A percentile compares a stretch with the other conserved stretches of the same genome.
These are phyloP conservation scores for Pangasius krempfi DNA, from an alignment of 2,797 vertebrate species.

Conservation along the genomic window DNA sequence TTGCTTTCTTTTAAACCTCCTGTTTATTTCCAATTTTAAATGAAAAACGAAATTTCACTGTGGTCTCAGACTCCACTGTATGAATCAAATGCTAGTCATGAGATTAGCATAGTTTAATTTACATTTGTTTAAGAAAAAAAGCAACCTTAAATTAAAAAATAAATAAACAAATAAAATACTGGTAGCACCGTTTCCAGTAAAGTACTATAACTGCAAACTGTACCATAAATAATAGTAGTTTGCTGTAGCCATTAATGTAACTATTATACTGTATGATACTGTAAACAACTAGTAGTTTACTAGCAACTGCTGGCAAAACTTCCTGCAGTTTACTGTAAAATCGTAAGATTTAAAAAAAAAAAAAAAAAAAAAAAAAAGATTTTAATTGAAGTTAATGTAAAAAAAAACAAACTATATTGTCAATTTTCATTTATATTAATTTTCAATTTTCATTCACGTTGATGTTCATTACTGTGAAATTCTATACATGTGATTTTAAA, in stretches of 20 bases:
- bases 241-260: background rate
- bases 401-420: background rate
- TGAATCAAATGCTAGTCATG: background rate
- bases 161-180: background rate
- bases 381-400: background rate
- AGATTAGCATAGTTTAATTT: background rate
- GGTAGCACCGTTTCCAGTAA: background rate
- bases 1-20: background rate
- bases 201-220: background rate
- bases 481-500: background rate
- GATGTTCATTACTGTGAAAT: background rate
- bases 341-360: too few relatives aligned
- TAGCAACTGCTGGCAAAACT: background rate
- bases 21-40: background rate
- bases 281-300: background rate
- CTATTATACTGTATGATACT: background rate
- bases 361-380: too few relatives aligned
- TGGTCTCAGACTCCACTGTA: background rate
- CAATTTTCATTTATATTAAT: background rate
- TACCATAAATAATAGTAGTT: background rate
- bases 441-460: background rate
- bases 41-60: too few relatives aligned
- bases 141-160: background rate
- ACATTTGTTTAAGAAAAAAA: background rate
- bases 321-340: background rate